A percentile compares a stretch with the other conserved stretches of the same genome.
Evolutionary conservation across 1,140 invertebrate species (phyloP).

Genomic region (Lordiphosa clarofinis): DNA sequence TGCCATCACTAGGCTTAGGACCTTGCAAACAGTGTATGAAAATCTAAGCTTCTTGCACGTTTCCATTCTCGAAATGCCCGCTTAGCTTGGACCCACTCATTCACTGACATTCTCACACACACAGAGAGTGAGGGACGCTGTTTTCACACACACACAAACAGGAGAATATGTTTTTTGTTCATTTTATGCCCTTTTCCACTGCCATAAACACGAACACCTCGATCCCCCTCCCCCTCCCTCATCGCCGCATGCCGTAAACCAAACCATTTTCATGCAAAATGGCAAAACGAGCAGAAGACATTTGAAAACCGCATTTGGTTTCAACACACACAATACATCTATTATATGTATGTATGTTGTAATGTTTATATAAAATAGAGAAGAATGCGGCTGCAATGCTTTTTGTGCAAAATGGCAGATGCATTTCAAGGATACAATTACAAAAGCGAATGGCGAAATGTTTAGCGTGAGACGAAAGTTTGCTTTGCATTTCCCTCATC

Average conservation of each 20-base stretch:
- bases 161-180: conserved; percentile 68
- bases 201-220: conserved; percentile 65
- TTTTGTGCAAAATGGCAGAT: conserved; percentile 66
- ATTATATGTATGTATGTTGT: conserved; percentile 33
- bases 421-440: conserved; percentile 72
- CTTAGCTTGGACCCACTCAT: conserved; percentile 49
- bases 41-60: too few species aligned
- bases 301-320: conserved; percentile 68
- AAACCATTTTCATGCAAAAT: conserved; percentile 32
- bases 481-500: conserved; percentile 54
- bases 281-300: conserved; percentile 52
- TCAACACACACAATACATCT: conserved; percentile 45
- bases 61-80: conserved; percentile 49
- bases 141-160: conserved; percentile 5
- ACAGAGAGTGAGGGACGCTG: neutral
- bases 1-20: conserved; percentile 28
- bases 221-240: neutral
- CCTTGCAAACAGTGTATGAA: neutral
- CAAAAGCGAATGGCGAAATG: conserved; percentile 42
- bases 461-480: conserved; percentile 34
- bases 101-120: conserved; percentile 25
- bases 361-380: conserved; percentile 52
- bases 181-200: conserved; percentile 74
- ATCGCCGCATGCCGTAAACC: conserved; percentile 3
- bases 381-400: conserved; percentile 26